Percentiles rank a stretch among this genome's conserved stretches.
Evolutionary conservation across 2,797 vertebrate species (phyloP).

Genomic region (Pipistrellus pipistrellus): DNA sequence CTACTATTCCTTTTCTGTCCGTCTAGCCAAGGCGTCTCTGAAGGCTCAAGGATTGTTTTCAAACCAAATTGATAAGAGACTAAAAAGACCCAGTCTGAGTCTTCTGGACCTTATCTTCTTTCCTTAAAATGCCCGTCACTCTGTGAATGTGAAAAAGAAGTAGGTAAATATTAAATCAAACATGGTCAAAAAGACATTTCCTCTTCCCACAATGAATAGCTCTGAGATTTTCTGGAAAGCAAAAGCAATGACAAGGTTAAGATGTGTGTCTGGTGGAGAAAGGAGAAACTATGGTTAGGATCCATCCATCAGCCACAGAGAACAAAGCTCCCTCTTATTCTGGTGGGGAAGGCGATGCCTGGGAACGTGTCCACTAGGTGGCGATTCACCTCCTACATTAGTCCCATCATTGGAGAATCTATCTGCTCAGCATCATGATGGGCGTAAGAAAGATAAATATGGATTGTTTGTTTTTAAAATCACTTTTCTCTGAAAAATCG

Average conservation of each 20-base stretch:
- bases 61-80: conserved; percentile 75
- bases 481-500: not conserved
- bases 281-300: not conserved
- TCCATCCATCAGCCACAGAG: not conserved
- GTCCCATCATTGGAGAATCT: not conserved
- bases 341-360: not conserved
- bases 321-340: conserved; percentile 72
- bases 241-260: not conserved
- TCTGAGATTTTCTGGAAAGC: not conserved
- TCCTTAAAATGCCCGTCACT: not conserved
- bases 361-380: conserved; percentile 77
- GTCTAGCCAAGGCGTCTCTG: conserved; percentile 69
- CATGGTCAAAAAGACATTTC: not conserved
- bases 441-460: not conserved
- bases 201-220: not conserved
- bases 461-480: conserved; percentile 4
- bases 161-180: conserved; percentile 46
- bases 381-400: conserved; percentile 72
- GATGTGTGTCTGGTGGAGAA: not conserved
- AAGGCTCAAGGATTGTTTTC: conserved; percentile 80
- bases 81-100: conserved; percentile 55
- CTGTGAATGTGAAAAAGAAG: conserved; percentile 34
- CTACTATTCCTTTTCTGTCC: conserved; percentile 65
- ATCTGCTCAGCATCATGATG: not conserved
- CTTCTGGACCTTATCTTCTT: conserved; percentile 54